Percentiles rank a stretch among this genome's conserved stretches.
Conservation (phyloP, 2,888 invertebrate species). For the Nymphalis c-album region DNA sequence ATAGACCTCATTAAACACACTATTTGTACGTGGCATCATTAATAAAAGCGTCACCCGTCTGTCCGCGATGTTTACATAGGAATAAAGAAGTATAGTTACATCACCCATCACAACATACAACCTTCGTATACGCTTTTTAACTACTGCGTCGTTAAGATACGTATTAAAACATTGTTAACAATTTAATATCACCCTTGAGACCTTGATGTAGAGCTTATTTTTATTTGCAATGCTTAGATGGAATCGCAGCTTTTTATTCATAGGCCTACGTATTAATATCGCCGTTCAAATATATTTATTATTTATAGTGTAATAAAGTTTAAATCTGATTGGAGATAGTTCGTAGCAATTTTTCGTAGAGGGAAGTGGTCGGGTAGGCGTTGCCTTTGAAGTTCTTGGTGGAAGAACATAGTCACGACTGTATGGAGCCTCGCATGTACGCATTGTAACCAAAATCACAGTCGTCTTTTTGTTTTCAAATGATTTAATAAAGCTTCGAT, state of each 20-base stretch:
- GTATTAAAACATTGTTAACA: not conserved
- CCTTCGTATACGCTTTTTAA: slow-evolving; percentile 62
- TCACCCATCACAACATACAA: slow-evolving; percentile 52
- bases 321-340: slow-evolving; percentile 40
- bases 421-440: slow-evolving; percentile 41
- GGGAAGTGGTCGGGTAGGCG: slow-evolving; percentile 67
- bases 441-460: slow-evolving; percentile 38
- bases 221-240: slow-evolving; percentile 14
- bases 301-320: slow-evolving; percentile 42
- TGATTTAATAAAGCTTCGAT: slow-evolving; percentile 26
- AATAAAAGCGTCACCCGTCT: slow-evolving; percentile 67
- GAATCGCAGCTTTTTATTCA: slow-evolving; percentile 17
- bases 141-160: slow-evolving; percentile 26
- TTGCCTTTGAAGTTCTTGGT: slow-evolving; percentile 61
- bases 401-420: slow-evolving; percentile 59
- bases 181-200: slow-evolving; percentile 15
- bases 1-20: slow-evolving; percentile 42
- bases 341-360: slow-evolving; percentile 43
- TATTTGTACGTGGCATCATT: slow-evolving; percentile 52
- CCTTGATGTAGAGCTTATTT: slow-evolving; percentile 19
- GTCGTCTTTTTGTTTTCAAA: slow-evolving; percentile 43
- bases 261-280: slow-evolving; percentile 19
- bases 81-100: slow-evolving; percentile 63
- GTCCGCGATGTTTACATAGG: slow-evolving; percentile 56
- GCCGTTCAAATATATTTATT: slow-evolving; percentile 30